phyloP scores from a whole-genome alignment of 2,797 vertebrate species.

The Sphenopsis melanotis region DNA sequence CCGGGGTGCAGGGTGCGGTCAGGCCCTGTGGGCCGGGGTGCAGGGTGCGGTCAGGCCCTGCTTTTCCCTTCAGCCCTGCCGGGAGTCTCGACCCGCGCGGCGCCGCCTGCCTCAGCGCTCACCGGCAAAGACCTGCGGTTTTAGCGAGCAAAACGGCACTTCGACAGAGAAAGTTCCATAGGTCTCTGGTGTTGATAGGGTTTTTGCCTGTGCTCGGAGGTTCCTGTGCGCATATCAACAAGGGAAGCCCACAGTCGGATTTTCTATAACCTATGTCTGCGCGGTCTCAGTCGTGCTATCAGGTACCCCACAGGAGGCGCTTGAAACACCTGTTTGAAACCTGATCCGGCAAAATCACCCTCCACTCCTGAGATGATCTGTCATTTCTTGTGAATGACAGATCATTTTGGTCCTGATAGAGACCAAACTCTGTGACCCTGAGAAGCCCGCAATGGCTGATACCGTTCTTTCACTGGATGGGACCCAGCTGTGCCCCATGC shows the following conservation, averaged over 20 bases:
- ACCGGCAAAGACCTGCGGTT: rapidly evolving
- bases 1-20: rapidly evolving
- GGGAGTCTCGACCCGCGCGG: rapidly evolving
- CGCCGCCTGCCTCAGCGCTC: rapidly evolving
- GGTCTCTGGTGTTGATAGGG: rapidly evolving
- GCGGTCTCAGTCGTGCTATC: rapidly evolving
- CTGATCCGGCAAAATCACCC: not conserved
- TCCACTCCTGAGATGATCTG: not conserved
- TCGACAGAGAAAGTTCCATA: rapidly evolving
- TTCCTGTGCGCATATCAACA: rapidly evolving
- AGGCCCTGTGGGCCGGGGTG: rapidly evolving
- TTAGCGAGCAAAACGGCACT: rapidly evolving
- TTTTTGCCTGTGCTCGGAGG: too few relatives aligned
- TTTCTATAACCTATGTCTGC: rapidly evolving
- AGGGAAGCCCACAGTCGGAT: not conserved
- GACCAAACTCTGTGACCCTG: not conserved
- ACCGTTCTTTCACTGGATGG: too few relatives aligned
- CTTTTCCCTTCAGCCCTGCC: not conserved
- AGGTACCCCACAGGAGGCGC: not conserved
- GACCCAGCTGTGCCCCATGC: rapidly evolving
- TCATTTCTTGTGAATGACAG: not conserved
- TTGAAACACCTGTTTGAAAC: not conserved
- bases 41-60: not conserved
- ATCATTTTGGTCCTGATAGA: not conserved
- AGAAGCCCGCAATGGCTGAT: rapidly evolving